A percentile compares a stretch with the other conserved stretches of the same genome.
These are phyloP conservation scores for Hemicentrotus pulcherrimus DNA, from an alignment of 35 echinoderm and acorn worm species.

Conservation along the genomic window DNA sequence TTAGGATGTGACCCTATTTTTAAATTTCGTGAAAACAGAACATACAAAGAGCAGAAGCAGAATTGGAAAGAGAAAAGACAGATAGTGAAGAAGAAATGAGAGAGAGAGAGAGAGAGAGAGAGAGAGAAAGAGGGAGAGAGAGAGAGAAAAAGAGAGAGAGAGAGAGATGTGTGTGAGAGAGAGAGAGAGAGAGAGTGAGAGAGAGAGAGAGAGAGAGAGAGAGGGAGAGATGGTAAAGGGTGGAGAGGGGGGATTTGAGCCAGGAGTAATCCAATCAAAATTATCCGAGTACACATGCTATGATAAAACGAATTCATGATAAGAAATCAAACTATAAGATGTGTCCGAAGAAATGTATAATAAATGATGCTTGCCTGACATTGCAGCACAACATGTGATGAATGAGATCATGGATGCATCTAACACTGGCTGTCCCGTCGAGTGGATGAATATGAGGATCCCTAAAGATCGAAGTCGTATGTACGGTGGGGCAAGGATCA, in stretches of 20 bases:
- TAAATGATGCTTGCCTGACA: background rate
- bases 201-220: background rate
- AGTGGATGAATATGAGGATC: slow-evolving; percentile 54
- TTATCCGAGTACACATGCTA: too few relatives aligned
- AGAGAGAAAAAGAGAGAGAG: background rate
- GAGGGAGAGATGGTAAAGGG: too few relatives aligned
- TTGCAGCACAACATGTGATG: slow-evolving; percentile 53
- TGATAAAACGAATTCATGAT: too few relatives aligned
- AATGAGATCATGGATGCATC: slow-evolving; percentile 56
- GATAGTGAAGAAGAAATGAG: too few relatives aligned
- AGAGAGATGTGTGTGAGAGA: too few relatives aligned
- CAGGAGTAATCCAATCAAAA: too few relatives aligned
- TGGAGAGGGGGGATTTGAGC: too few relatives aligned
- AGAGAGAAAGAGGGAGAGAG: background rate
- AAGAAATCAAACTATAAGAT: too few relatives aligned
- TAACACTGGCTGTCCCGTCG: slow-evolving; percentile 25
- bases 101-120: too few relatives aligned
- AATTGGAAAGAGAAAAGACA: too few relatives aligned
- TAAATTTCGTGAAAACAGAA: background rate
- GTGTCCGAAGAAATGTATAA: background rate
- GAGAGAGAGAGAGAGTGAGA: background rate
- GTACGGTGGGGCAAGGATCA: background rate
- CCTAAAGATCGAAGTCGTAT: background rate
- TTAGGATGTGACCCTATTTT: background rate
- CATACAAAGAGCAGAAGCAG: too few relatives aligned